phyloP scores from a whole-genome alignment of 2,113 vertebrate genomes.

The Pedetes capensis region DNA sequence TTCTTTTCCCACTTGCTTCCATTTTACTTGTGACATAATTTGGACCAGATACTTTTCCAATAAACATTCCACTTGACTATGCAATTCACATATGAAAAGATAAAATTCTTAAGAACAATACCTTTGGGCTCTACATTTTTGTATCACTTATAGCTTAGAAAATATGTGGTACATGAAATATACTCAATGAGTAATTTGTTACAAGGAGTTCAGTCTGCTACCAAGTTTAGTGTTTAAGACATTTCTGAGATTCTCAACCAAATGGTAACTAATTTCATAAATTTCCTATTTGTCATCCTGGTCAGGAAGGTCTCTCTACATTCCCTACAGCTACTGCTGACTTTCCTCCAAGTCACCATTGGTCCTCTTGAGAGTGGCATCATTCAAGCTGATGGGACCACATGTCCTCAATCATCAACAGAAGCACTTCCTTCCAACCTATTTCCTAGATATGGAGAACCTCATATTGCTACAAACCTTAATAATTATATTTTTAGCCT shows the following conservation, averaged over 20 bases:
- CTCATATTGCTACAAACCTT: background rate
- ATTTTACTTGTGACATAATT: background rate
- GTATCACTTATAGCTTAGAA: background rate
- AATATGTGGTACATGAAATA: background rate
- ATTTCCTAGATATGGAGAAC: background rate
- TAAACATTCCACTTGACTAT: background rate
- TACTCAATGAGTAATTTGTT: background rate
- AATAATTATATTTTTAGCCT: background rate
- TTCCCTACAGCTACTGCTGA: background rate
- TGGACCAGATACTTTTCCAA: background rate
- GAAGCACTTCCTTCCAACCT: background rate
- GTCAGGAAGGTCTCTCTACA: background rate
- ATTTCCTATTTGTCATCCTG: background rate
- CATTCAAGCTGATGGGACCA: background rate
- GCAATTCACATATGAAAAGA: background rate
- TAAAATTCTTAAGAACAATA: background rate
- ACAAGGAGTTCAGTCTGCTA: background rate
- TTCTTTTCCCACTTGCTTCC: background rate
- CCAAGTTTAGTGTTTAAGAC: background rate
- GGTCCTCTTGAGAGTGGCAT: background rate
- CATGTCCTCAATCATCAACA: background rate
- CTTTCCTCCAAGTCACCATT: background rate
- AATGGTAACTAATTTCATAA: background rate
- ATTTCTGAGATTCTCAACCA: background rate
- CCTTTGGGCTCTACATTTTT: background rate